Percentiles rank a stretch among this genome's conserved stretches.
Evolutionary conservation across 30 jellyfish, hydroid and myxozoan species (phyloP).

Genomic region (Morbakka virulenta): DNA sequence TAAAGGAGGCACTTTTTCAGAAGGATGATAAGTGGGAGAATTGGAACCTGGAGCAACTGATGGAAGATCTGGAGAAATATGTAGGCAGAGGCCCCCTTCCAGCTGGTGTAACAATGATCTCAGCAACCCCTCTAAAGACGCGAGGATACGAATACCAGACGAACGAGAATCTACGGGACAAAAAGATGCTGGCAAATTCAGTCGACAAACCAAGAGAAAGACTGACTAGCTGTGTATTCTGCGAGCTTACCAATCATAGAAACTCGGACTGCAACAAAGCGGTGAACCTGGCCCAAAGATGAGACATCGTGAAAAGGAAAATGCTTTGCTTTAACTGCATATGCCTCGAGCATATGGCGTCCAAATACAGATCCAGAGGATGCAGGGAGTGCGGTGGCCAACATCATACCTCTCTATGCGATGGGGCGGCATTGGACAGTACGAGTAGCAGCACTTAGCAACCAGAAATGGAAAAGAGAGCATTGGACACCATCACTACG

Average conservation of each 20-base stretch:
- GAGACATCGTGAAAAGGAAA: not conserved
- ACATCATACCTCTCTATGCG: conserved; percentile 11
- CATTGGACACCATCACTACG: conserved; percentile 1
- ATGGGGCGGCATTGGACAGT: not conserved
- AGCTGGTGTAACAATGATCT: conserved; percentile 17
- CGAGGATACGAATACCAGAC: no score
- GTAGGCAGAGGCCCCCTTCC: conserved; percentile 63
- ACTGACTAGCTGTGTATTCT: conserved; percentile 21
- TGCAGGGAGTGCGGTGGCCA: not conserved
- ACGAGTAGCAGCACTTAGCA: not conserved
- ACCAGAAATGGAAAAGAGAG: conserved; percentile 7
- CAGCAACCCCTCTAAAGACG: conserved; percentile 12
- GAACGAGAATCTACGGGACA: conserved; percentile 54
- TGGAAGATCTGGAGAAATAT: conserved; percentile 42
- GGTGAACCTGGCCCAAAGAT: conserved; percentile 1
- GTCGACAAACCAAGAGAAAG: conserved; percentile 7
- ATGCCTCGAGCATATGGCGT: not conserved
- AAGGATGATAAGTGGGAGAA: conserved; percentile 40
- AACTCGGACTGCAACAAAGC: conserved; percentile 40
- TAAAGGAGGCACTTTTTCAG: conserved; percentile 22
- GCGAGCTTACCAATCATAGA: conserved; percentile 28
- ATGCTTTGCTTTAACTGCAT: conserved; percentile 22
- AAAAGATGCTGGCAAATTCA: conserved; percentile 39
- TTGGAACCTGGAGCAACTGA: conserved; percentile 52
- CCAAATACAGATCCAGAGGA: conserved; percentile 13